phyloP scores from a whole-genome alignment of 2,888 invertebrate species.

The Lamellibrachia columna region DNA sequence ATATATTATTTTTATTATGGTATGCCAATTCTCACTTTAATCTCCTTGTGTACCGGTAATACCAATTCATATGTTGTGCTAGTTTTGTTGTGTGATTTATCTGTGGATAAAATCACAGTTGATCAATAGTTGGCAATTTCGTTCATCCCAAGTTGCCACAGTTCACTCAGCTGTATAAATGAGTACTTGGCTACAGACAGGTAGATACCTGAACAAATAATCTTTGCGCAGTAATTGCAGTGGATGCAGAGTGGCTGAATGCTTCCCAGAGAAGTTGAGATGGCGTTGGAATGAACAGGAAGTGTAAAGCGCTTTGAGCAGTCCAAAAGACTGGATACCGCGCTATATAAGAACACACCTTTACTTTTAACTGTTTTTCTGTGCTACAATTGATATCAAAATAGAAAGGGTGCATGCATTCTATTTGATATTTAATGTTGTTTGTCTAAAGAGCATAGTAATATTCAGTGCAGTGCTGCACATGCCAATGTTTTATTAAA shows the following conservation, averaged over 20 bases:
- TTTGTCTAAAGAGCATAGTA: too few species aligned
- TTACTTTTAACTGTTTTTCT: not conserved
- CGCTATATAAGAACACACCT: too few species aligned
- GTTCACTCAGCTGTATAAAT: too few species aligned
- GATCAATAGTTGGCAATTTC: not conserved
- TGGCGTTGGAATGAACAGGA: too few species aligned
- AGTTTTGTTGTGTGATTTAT: not conserved
- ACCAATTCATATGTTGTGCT: not conserved
- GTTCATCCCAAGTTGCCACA: too few species aligned
- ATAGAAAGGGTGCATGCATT: not conserved
- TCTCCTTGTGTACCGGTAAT: not conserved
- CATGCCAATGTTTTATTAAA: not conserved
- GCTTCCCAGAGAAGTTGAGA: too few species aligned
- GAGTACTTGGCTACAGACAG: not conserved
- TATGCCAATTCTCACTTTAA: not conserved
- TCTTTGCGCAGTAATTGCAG: too few species aligned
- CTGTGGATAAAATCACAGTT: not conserved
- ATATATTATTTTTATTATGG: not conserved
- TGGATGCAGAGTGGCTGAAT: too few species aligned
- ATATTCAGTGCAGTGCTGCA: not conserved
- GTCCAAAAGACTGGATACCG: too few species aligned
- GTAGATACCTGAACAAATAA: too few species aligned
- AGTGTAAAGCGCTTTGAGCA: too few species aligned
- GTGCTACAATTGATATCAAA: not conserved
- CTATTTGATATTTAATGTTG: not conserved